A percentile compares a stretch with the other conserved stretches of the same genome.
Evolutionary conservation across 2,797 vertebrate genomes (phyloP).

Genomic region (Anguilla anguilla): DNA sequence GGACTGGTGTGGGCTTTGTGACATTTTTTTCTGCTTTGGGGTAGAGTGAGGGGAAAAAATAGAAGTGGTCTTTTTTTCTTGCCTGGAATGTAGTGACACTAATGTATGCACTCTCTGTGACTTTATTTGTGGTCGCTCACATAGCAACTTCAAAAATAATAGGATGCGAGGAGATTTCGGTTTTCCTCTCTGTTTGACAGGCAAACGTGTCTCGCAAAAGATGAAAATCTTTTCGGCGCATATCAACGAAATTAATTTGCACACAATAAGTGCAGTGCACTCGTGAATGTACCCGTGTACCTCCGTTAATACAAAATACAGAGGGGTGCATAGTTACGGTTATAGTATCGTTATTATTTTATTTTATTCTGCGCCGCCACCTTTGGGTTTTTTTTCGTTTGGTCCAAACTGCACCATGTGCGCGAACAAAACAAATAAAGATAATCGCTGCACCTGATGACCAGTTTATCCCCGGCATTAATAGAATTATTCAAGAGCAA

Average conservation of each 20-base stretch:
- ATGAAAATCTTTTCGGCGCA: conserved; percentile 68
- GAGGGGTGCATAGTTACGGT: conserved; percentile 56
- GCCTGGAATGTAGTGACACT: conserved; percentile 20
- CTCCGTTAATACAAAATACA: conserved; percentile 72
- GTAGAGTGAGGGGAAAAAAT: neutral
- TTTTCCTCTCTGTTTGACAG: conserved; percentile 62
- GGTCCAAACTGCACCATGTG: conserved; percentile 48
- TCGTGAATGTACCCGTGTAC: conserved; percentile 71
- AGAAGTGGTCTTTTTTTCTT: conserved; percentile 11
- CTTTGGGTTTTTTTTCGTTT: conserved; percentile 39
- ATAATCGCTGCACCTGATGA: conserved; percentile 38
- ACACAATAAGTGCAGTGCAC: conserved; percentile 68
- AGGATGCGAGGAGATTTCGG: conserved; percentile 69
- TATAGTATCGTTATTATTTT: conserved; percentile 62
- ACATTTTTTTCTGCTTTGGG: conserved; percentile 50
- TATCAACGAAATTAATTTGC: conserved; percentile 72
- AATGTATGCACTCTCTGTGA: conserved; percentile 69
- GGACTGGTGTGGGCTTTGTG: conserved; percentile 50
- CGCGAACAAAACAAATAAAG: neutral
- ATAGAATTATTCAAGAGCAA: conserved; percentile 67
- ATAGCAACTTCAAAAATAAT: conserved; percentile 72
- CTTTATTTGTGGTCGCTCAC: conserved; percentile 76
- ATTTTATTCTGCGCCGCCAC: conserved; percentile 28
- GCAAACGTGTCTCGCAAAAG: conserved; percentile 60
- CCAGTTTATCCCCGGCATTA: conserved; percentile 62